Evolutionary conservation across 2,888 invertebrate genomes (phyloP).

Genomic region (Cephus sareptanus): DNA sequence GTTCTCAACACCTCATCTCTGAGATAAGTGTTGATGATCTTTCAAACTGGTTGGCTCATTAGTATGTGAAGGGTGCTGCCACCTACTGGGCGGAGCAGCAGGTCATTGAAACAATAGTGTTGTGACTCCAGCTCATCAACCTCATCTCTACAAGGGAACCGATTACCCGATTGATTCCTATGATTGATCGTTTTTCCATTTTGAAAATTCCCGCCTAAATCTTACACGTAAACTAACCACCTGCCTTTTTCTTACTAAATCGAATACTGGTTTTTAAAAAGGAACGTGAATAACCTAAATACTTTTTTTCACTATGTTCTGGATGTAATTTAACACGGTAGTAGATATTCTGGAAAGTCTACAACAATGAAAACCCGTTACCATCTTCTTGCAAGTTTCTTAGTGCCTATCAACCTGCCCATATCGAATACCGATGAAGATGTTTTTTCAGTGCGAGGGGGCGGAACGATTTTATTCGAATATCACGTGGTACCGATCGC

Average conservation of each 20-base stretch:
- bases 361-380: not conserved
- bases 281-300: not conserved
- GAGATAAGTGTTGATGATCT: slow-evolving; percentile 40
- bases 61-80: slow-evolving; percentile 47
- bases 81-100: slow-evolving; percentile 47
- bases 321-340: not conserved
- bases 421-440: slow-evolving; percentile 1
- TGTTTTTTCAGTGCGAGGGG: not conserved
- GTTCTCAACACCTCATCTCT: slow-evolving; percentile 44
- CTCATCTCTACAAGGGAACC: slow-evolving; percentile 23
- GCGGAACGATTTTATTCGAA: slow-evolving; percentile 36
- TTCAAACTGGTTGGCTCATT: slow-evolving; percentile 47
- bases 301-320: not conserved
- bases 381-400: not conserved
- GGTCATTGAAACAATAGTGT: slow-evolving; percentile 57
- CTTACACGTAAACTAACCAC: not conserved
- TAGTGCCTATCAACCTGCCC: not conserved
- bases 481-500: slow-evolving; percentile 17
- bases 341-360: not conserved
- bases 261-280: not conserved
- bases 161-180: slow-evolving; percentile 17
- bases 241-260: not conserved
- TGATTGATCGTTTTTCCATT: slow-evolving; percentile 18
- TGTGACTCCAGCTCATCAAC: slow-evolving; percentile 52
- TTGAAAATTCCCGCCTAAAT: not conserved